Base-by-base conservation (phyloP, 2,113 vertebrate genomes). In the Austrofundulus limnaeus region DNA sequence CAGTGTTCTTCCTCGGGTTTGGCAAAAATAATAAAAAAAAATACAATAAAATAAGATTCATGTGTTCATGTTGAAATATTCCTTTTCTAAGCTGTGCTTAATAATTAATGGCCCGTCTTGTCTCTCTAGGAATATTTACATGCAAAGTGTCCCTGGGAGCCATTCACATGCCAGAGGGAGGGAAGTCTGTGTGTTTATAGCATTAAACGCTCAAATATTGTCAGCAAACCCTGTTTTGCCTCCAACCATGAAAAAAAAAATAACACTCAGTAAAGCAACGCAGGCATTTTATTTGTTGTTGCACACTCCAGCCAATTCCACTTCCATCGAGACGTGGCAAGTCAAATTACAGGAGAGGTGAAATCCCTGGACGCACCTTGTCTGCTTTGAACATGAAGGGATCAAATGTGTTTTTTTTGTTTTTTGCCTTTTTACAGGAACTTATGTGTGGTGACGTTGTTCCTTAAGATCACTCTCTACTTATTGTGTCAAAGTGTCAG, bases 91-190 rank as follows among this genome's bases (percentile, higher is more conserved):
- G 51, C 79, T 65, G 74, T 75, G 76, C 85, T 92, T 84, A 91
- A 92, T 91, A 91, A 92, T 92, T 91, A 85, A 92, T 90, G 73
- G 70, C 68, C 81, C 82, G 79, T 81, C 87, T 82, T 77, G 85
- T 87, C 78, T 57, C 77, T 79, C 83, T 79, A 85, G 90, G 90
- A 91, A 91, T 92, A 92, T 92, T 92, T 91, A 88, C 92, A 92
- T 84, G 89, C 78, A 80, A 88, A 88, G 83, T 86, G 88, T 92
- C 89, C 89, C 90, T 83, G 66, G 58, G 89, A 90, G 89, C 85
- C 73, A 72, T 73, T 75, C 56, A 58, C 71, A 74, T 77, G 86
- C 88, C 87, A 84, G 88, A 89, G 89, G 88, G 87, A 90, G 83
- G 61, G 77, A 84, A 83, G 80, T 56, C 42, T 85, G 84, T 90